These are phyloP conservation scores for Euphydryas editha DNA, from an alignment of 2,888 invertebrate species.

Conservation along the genomic window DNA sequence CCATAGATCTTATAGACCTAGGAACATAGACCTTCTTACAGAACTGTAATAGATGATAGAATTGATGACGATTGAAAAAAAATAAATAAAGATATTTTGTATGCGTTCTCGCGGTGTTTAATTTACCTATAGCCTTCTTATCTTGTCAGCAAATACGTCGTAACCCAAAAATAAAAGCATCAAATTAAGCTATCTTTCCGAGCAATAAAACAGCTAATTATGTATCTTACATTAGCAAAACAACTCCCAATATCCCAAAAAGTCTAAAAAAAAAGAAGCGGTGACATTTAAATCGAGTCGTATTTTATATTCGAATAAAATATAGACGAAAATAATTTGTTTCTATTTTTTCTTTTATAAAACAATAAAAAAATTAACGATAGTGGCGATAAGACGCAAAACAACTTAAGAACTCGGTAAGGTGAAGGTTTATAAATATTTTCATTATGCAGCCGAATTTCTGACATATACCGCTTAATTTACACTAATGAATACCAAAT, in stretches of 20 bases:
- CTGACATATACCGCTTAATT: constrained; percentile 83
- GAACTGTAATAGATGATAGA: too few species aligned
- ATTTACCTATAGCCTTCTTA: constrained; percentile 31
- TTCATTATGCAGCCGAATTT: constrained; percentile 68
- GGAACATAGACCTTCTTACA: too few species aligned
- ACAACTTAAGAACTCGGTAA: constrained; percentile 59
- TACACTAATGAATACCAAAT: constrained; percentile 79
- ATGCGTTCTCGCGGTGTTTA: constrained; percentile 43
- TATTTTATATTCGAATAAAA: constrained; percentile 37
- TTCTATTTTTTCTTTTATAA: constrained; percentile 32
- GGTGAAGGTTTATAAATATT: constrained; percentile 74
- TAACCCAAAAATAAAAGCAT: constrained; percentile 57
- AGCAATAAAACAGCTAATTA: constrained; percentile 72
- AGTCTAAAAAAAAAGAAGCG: constrained; percentile 55
- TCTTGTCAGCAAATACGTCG: constrained; percentile 56
- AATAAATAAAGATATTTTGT: background rate
- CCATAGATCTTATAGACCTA: too few species aligned
- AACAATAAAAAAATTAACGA: constrained; percentile 18
- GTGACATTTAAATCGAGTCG: constrained; percentile 59
- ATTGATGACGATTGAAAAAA: background rate
- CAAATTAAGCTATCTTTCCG: constrained; percentile 74
- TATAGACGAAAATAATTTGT: constrained; percentile 39
- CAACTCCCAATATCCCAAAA: constrained; percentile 65
- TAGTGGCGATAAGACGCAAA: constrained; percentile 48
- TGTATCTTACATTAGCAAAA: constrained; percentile 75